Evolutionary conservation across 2,113 vertebrate species (phyloP).

Genomic region (Perca flavescens): DNA sequence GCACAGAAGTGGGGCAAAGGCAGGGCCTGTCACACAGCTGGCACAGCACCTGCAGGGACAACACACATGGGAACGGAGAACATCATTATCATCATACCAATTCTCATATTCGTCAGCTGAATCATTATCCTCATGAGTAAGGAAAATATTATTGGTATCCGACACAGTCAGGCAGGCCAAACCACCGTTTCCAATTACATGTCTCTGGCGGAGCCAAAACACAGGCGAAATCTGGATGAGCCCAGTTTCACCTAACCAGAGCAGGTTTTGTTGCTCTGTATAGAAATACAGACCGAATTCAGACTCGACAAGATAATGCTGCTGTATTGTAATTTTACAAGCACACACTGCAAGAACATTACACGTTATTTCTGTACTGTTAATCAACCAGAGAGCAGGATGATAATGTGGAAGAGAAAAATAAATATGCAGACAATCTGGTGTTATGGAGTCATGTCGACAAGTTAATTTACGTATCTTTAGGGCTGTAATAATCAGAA

Average conservation of each 20-base stretch:
- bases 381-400: not conserved
- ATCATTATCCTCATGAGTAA: not conserved
- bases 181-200: slow-evolving; percentile 61
- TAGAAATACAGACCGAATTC: not conserved
- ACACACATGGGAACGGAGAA: not conserved
- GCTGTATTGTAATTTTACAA: not conserved
- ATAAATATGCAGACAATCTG: not conserved
- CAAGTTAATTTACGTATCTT: not conserved
- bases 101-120: not conserved
- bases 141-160: slow-evolving; percentile 14
- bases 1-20: slow-evolving; percentile 84
- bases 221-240: not conserved
- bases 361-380: not conserved
- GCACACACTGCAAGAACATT: not conserved
- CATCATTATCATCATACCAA: not conserved
- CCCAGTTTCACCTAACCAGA: slow-evolving; percentile 25
- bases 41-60: slow-evolving; percentile 83
- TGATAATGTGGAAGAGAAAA: not conserved
- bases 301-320: not conserved
- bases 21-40: slow-evolving; percentile 90
- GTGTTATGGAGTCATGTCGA: not conserved
- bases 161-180: slow-evolving; percentile 18
- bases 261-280: not conserved
- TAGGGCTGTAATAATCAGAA: not conserved
- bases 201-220: slow-evolving; percentile 43